These are phyloP conservation scores for Crotalus horridus DNA, from an alignment of 2,113 vertebrate genomes.

Conservation along the genomic window DNA sequence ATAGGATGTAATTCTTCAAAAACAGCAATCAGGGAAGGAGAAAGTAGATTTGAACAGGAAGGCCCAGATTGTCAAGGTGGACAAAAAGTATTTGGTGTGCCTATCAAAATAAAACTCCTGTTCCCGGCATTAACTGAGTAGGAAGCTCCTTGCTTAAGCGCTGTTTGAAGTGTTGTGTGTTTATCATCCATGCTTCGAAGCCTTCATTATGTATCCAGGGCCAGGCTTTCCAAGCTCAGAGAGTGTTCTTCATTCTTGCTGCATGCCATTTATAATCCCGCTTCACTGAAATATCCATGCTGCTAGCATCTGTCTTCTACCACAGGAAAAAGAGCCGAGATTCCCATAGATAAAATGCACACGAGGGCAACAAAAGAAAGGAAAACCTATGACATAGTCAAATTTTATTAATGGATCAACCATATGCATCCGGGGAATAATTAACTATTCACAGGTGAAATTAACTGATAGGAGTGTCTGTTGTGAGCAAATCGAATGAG, in stretches of 20 bases:
- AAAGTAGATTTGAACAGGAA: slow-evolving; percentile 27
- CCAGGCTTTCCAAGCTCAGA: slow-evolving; percentile 51
- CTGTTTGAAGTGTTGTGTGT: slow-evolving; percentile 12
- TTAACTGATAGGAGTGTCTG: slow-evolving; percentile 90
- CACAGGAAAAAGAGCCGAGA: slow-evolving; percentile 51
- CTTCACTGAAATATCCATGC: slow-evolving; percentile 49
- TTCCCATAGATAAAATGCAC: slow-evolving; percentile 70
- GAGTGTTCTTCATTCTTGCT: slow-evolving; percentile 56
- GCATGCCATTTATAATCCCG: slow-evolving; percentile 53
- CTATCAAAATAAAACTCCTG: not conserved
- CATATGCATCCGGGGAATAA: slow-evolving; percentile 90
- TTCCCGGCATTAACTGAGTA: slow-evolving; percentile 27
- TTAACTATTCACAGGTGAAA: slow-evolving; percentile 99
- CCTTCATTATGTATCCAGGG: slow-evolving; percentile 56
- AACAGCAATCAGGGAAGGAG: not conserved
- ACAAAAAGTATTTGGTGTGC: not conserved
- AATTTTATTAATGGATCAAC: slow-evolving; percentile 92
- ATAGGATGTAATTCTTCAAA: not conserved
- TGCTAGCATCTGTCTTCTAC: slow-evolving; percentile 65
- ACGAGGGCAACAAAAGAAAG: slow-evolving; percentile 67
- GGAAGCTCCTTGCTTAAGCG: slow-evolving; percentile 22
- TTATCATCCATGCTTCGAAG: slow-evolving; percentile 52
- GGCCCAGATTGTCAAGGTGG: not conserved
- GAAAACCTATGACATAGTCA: slow-evolving; percentile 82
- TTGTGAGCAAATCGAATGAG: slow-evolving; percentile 84